Evolutionary conservation across 35 echinoderm and acorn worm species (phyloP).

Genomic region (Amphiura filiformis): DNA sequence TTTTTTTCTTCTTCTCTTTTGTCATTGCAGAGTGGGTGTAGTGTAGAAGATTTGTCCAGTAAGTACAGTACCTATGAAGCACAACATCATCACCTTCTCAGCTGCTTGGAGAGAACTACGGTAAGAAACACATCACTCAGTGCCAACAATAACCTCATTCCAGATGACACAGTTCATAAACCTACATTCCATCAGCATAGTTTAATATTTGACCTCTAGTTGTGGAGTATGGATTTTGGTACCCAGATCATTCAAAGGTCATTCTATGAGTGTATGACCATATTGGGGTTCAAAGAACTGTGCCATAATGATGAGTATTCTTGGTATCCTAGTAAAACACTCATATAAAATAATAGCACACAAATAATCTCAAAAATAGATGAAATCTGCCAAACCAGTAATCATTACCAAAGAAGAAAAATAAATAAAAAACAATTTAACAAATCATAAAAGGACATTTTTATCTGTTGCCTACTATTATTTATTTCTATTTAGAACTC

Average conservation of each 20-base stretch:
- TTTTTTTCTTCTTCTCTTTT: neutral
- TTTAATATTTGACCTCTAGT: no score
- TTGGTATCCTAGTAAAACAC: neutral
- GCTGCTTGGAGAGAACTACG: slow-evolving; percentile 92
- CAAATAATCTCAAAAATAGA: neutral
- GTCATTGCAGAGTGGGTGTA: slow-evolving; percentile 82
- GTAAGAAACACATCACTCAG: slow-evolving; percentile 49
- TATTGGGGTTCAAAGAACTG: neutral
- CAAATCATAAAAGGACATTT: no score
- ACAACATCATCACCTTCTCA: slow-evolving; percentile 93
- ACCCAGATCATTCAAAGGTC: no score
- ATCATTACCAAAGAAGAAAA: neutral
- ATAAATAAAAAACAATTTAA: no score
- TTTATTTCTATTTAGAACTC: no score
- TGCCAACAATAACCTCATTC: no score
- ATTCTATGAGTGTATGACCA: no score
- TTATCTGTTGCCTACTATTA: no score
- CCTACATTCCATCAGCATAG: no score
- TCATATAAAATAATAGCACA: neutral
- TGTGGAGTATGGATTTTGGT: no score
- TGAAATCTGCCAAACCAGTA: neutral
- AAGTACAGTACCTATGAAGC: slow-evolving; percentile 87
- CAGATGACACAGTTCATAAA: neutral
- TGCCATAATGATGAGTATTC: neutral
- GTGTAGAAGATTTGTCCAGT: slow-evolving; percentile 66